Evolutionary conservation across 2,797 vertebrate genomes (phyloP), one percentile per base, ranked within the genome.

Genomic region (Leuciscus waleckii): DNA sequence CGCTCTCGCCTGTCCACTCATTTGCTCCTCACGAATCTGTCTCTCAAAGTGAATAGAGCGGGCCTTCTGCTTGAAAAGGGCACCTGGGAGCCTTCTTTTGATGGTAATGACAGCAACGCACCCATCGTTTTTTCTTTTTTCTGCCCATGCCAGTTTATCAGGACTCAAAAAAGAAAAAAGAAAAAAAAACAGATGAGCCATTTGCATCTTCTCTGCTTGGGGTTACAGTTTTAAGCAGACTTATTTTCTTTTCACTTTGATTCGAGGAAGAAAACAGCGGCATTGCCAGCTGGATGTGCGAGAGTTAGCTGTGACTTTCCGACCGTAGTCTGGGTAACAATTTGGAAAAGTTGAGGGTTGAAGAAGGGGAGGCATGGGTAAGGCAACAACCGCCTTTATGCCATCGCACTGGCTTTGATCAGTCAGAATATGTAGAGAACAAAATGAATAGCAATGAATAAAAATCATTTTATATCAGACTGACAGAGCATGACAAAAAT

Each of bases 1-100:
- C 77, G 84, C 88, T 89, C 88, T 89, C 88, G 85, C 84, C 83
- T 86, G 90, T 90, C 88, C 88, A 90, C 86, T 90, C 86, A 74
- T 88, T 67, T 56, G 39, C 82, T 85, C 82, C 79, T 88, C 75
- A 58, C 82, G 83, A 86, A 81, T 83, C 79, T 46, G 69, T 86
- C 82, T 86, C 70, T 88, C 82, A 68, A 79, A 80, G 80, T 79
- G 85, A 88, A 83, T 86, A 69, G 80, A 82, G 85, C 35, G 58
- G 81, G 82, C 82, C 73, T 86, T 89, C 70, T 16, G 23, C 87
- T 84, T 89, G 88, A 89, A 89, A 90, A 89, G 87, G 87, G 84
- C 89, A 89, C 90, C 90, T 90, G 89, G 88, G 78, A 85, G 63
- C 67, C 68, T 77, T 70, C 81, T 87, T 89, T 89, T 88, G 82